A percentile compares a stretch with the other conserved stretches of the same genome.
These are phyloP conservation scores for Brachionus manjavacas DNA, from an alignment of 1,140 invertebrate genomes.

Conservation along the genomic window DNA sequence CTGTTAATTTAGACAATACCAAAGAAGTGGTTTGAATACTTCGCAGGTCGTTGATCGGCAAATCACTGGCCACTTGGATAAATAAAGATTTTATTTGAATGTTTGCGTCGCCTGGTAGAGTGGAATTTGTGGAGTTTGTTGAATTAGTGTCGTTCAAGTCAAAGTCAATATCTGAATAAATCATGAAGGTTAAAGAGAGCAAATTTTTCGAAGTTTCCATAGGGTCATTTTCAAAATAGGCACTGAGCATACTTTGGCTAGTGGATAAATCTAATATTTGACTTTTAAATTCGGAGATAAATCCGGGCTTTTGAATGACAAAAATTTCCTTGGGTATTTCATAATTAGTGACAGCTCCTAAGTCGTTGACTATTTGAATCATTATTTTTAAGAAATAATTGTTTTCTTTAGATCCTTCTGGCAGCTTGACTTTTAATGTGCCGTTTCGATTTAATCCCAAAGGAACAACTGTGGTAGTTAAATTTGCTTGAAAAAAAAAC, in stretches of 20 bases:
- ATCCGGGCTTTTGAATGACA: background rate
- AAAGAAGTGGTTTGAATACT: background rate
- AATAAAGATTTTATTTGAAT: slow-evolving; percentile 3
- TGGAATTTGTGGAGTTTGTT: background rate
- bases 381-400: background rate
- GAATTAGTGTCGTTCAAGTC: background rate
- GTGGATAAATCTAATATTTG: background rate
- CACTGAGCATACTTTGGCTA: background rate
- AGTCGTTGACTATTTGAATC: background rate
- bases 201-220: slow-evolving; percentile 18
- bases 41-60: background rate
- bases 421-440: background rate
- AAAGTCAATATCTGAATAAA: background rate
- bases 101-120: background rate
- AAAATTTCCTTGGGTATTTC: background rate
- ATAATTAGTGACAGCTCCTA: background rate
- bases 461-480: background rate
- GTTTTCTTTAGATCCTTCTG: background rate
- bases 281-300: background rate
- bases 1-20: background rate
- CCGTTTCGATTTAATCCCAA: background rate
- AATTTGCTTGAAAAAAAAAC: background rate
- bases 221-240: background rate
- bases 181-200: background rate
- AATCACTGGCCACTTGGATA: background rate